Evolutionary conservation across 2,113 vertebrate genomes (phyloP).

Genomic region (Phaetusa simplex): DNA sequence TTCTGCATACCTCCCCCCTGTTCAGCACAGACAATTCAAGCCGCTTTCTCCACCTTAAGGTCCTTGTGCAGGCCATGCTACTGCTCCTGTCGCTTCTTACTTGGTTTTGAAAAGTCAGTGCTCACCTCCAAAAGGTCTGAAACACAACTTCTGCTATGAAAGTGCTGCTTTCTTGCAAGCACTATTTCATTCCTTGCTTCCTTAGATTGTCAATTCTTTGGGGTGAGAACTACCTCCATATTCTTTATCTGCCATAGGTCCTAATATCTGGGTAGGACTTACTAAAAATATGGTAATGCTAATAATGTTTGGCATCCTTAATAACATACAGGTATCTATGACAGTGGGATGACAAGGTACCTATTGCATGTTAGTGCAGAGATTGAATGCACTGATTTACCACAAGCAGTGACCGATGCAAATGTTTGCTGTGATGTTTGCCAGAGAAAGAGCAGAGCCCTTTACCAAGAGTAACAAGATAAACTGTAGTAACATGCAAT

Average conservation of each 20-base stretch:
- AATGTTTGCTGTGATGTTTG: neutral
- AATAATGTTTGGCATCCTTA: neutral
- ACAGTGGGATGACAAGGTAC: neutral
- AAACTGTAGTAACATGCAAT: neutral
- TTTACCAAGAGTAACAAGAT: neutral
- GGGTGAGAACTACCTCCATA: neutral
- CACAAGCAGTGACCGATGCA: accelerated
- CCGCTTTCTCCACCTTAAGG: neutral
- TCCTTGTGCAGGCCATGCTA: neutral
- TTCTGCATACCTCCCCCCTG: neutral
- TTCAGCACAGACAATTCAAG: neutral
- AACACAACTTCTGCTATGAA: neutral
- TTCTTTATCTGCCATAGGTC: neutral
- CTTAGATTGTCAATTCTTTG: neutral
- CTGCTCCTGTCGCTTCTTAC: neutral
- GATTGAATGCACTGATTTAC: neutral
- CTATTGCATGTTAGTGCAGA: neutral
- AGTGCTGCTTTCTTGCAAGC: neutral
- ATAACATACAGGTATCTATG: neutral
- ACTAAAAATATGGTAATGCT: neutral
- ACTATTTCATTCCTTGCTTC: neutral
- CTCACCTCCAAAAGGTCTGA: neutral
- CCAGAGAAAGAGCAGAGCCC: neutral
- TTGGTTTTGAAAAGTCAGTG: neutral
- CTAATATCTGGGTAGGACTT: neutral